Evolutionary conservation across 2,113 vertebrate genomes (phyloP).

Genomic region (Nipponia nippon): DNA sequence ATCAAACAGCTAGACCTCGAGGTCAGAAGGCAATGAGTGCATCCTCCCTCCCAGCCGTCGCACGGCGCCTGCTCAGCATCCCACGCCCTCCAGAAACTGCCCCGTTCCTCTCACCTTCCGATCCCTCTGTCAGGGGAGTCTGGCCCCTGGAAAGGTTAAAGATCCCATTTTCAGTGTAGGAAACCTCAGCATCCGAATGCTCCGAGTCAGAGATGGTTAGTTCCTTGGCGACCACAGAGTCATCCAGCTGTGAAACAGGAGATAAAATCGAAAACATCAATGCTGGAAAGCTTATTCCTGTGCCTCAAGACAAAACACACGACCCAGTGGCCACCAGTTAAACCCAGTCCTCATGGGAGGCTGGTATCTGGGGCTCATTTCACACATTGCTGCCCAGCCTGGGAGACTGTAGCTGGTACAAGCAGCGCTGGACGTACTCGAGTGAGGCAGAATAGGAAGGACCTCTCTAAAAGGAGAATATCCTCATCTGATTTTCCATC

Average conservation of each 20-base stretch:
- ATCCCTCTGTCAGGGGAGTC: slow-evolving; percentile 92
- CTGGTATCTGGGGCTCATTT: background rate
- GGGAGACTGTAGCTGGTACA: background rate
- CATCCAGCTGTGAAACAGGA: slow-evolving; percentile 83
- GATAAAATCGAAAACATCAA: background rate
- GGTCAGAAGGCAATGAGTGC: background rate
- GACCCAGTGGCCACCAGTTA: background rate
- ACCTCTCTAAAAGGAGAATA: background rate
- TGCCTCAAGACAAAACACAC: background rate
- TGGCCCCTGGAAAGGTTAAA: slow-evolving; percentile 94
- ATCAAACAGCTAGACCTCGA: background rate
- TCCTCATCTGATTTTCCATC: background rate
- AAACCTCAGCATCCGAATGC: slow-evolving; percentile 92
- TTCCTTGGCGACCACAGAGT: slow-evolving; percentile 84
- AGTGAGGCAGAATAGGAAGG: background rate
- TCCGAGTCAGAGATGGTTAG: slow-evolving; percentile 90
- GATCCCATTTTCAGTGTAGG: slow-evolving; percentile 91
- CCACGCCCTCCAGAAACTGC: background rate
- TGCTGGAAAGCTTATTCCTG: background rate
- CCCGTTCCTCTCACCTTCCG: slow-evolving; percentile 81
- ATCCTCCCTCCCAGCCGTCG: background rate
- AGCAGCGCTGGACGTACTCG: background rate
- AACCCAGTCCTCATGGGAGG: background rate
- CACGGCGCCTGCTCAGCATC: background rate
- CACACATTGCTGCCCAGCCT: background rate